A percentile compares a stretch with the other conserved stretches of the same genome.
Conservation (phyloP, 2,888 invertebrate species). For the Acheta domesticus region DNA sequence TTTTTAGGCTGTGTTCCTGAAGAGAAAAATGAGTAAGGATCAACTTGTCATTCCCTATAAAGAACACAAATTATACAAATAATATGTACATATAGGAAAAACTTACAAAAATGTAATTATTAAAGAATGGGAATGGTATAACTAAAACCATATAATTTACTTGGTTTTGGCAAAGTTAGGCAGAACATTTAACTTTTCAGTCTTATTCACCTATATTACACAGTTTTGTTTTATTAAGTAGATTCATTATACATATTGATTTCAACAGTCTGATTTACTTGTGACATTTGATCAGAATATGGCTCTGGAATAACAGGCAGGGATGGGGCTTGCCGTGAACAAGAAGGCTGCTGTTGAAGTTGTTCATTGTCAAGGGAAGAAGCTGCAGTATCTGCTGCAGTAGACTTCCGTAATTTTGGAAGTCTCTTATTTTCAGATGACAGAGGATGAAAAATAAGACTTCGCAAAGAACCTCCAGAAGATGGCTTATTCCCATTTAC, state of each 20-base stretch:
- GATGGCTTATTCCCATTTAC: constrained; percentile 39
- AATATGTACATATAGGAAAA: neutral
- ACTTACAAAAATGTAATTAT: constrained; percentile 21
- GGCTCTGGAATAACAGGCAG: constrained; percentile 36
- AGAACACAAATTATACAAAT: neutral
- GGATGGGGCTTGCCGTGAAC: constrained; percentile 29
- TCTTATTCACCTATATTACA: neutral
- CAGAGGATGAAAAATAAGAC: constrained; percentile 53
- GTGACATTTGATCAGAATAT: constrained; percentile 25
- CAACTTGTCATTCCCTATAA: too few relatives aligned
- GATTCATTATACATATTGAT: constrained; percentile 27
- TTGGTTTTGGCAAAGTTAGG: neutral
- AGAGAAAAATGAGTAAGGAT: too few relatives aligned
- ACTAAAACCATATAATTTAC: neutral
- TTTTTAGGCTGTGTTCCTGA: too few relatives aligned
- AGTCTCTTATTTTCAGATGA: constrained; percentile 35
- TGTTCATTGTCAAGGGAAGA: neutral
- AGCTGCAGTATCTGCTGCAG: neutral
- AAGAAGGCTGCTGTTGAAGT: constrained; percentile 12
- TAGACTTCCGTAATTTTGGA: constrained; percentile 28
- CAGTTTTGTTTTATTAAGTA: constrained; percentile 12
- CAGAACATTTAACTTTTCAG: neutral
- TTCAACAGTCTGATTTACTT: constrained; percentile 21
- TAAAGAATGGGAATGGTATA: neutral
- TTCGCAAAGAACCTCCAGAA: constrained; percentile 52